Percentiles rank a stretch among this genome's conserved stretches.
Conservation (phyloP, 2,888 invertebrate species). For the Tyria jacobaeae region DNA sequence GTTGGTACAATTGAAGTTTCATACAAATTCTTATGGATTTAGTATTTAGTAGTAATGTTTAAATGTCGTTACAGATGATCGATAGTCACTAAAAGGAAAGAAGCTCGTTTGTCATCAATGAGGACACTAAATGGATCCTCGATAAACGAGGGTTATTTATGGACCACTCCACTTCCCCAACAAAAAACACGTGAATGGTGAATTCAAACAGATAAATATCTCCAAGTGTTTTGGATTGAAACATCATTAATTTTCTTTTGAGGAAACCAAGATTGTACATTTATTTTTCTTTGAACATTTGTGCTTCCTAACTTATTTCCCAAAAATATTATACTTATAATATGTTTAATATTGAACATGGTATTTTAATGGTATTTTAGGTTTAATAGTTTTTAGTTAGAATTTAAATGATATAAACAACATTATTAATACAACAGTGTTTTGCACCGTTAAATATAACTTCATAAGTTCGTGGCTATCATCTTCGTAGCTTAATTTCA, state of each 20-base stretch:
- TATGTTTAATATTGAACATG: neutral
- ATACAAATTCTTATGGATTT: constrained; percentile 60
- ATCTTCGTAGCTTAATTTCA: constrained; percentile 49
- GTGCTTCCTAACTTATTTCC: neutral
- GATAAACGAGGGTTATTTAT: constrained; percentile 77
- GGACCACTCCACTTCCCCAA: constrained; percentile 60
- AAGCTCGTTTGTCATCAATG: constrained; percentile 77
- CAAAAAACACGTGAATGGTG: constrained; percentile 74
- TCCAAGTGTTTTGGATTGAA: constrained; percentile 69
- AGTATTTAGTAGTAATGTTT: constrained; percentile 67
- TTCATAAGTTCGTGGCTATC: constrained; percentile 45
- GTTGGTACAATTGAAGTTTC: constrained; percentile 11
- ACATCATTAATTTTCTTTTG: constrained; percentile 75
- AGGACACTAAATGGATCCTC: constrained; percentile 76
- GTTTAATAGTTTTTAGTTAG: no score
- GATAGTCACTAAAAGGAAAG: constrained; percentile 69
- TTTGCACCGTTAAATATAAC: constrained; percentile 49
- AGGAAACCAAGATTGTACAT: constrained; percentile 42
- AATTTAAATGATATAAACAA: neutral
- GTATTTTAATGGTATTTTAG: no score
- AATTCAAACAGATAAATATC: constrained; percentile 71
- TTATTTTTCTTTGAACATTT: constrained; percentile 26
- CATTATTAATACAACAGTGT: constrained; percentile 31
- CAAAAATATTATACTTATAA: neutral
- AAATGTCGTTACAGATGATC: constrained; percentile 79